A percentile compares a stretch with the other conserved stretches of the same genome.
These are phyloP conservation scores for Osmoderma eremita DNA, from an alignment of 2,888 invertebrate species.

Conservation along the genomic window DNA sequence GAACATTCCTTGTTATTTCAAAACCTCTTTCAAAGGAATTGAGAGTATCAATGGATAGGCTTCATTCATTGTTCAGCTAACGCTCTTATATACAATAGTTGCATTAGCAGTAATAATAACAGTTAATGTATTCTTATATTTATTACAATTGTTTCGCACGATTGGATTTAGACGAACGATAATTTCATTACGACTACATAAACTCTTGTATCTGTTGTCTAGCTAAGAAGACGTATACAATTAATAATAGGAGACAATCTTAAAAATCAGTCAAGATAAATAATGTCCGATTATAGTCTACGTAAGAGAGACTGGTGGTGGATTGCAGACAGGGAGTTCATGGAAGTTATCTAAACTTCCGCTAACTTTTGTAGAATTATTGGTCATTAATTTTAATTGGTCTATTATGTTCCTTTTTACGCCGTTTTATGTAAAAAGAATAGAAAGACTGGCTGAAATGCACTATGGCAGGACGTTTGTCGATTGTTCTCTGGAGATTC, in stretches of 20 bases:
- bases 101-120: too few species aligned
- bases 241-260: constrained; percentile 47
- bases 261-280: constrained; percentile 47
- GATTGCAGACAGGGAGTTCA: constrained; percentile 42
- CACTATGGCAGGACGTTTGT: constrained; percentile 48
- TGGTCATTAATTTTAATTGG: constrained; percentile 53
- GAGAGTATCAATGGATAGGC: too few species aligned
- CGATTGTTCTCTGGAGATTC: constrained; percentile 52
- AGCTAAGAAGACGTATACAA: constrained; percentile 43
- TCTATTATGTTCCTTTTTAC: constrained; percentile 52
- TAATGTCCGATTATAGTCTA: constrained; percentile 25
- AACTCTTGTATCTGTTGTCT: constrained; percentile 41
- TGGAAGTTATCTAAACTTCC: constrained; percentile 44
- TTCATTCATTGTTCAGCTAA: too few species aligned
- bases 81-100: too few species aligned
- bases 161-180: neutral
- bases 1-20: too few species aligned
- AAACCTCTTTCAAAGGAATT: too few species aligned
- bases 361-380: constrained; percentile 50
- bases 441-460: constrained; percentile 43
- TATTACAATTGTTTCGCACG: too few species aligned
- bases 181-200: constrained; percentile 29
- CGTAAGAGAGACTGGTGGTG: constrained; percentile 22
- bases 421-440: constrained; percentile 42
- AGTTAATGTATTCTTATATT: too few species aligned